phyloP scores from a whole-genome alignment of 2,888 invertebrate genomes.

The Rhodophaea formosa region DNA sequence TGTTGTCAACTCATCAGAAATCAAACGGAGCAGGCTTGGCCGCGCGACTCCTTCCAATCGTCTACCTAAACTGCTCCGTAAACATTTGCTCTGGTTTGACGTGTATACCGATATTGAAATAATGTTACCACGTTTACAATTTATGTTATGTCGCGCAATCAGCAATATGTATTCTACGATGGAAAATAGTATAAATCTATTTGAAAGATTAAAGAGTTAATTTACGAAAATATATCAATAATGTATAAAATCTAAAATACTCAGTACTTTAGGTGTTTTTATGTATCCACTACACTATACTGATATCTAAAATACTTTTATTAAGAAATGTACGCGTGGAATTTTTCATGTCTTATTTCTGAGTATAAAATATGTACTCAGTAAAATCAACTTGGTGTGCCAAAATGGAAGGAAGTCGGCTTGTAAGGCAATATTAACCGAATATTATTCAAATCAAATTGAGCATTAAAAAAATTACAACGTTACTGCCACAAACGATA shows the following conservation, averaged over 20 bases:
- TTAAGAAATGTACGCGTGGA: too few relatives aligned
- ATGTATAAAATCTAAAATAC: too few relatives aligned
- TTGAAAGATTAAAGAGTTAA: too few relatives aligned
- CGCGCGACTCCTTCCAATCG: slow-evolving; percentile 29
- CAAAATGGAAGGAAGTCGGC: not conserved
- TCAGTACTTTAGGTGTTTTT: too few relatives aligned
- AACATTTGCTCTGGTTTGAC: slow-evolving; percentile 59
- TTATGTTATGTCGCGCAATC: slow-evolving; percentile 57
- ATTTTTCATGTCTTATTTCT: too few relatives aligned
- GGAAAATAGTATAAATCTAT: slow-evolving; percentile 10
- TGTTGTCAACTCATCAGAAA: slow-evolving; percentile 19
- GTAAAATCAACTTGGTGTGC: not conserved
- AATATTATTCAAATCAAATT: not conserved
- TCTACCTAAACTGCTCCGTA: slow-evolving; percentile 49
- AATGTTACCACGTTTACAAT: slow-evolving; percentile 55
- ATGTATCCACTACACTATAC: too few relatives aligned
- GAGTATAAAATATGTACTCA: too few relatives aligned
- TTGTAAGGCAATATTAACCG: not conserved
- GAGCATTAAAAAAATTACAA: slow-evolving; percentile 11
- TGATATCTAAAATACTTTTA: too few relatives aligned
- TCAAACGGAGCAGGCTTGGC: slow-evolving; percentile 11
- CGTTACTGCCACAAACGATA: not conserved
- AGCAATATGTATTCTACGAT: slow-evolving; percentile 50
- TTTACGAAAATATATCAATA: too few relatives aligned
- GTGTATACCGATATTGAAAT: slow-evolving; percentile 63